Conservation (phyloP, 2,888 invertebrate species). For the Xestia c-nigrum region DNA sequence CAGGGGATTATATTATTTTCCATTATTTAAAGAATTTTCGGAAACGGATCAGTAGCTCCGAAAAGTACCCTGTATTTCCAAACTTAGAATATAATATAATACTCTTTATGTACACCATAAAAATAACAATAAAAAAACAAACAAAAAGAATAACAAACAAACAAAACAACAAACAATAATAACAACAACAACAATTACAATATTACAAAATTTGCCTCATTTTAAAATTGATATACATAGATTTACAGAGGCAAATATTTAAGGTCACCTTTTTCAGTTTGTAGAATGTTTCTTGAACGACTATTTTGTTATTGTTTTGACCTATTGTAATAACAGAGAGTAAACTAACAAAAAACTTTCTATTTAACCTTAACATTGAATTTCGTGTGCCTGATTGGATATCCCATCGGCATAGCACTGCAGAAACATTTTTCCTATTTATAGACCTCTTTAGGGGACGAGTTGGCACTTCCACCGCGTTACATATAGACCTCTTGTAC, state of each 20-base stretch:
- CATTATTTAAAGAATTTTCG: neutral
- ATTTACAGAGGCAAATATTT: neutral
- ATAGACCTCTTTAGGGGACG: neutral
- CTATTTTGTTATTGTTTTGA: neutral
- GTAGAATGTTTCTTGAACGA: neutral
- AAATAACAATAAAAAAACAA: too few species aligned
- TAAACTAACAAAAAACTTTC: neutral
- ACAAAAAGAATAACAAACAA: too few species aligned
- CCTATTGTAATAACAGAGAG: neutral
- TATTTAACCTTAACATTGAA: neutral
- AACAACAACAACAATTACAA: too few species aligned
- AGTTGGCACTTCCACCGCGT: neutral
- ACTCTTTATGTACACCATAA: too few species aligned
- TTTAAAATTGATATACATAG: neutral
- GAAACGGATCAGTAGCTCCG: neutral
- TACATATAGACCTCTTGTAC: neutral
- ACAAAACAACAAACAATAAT: too few species aligned
- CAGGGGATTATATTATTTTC: too few species aligned
- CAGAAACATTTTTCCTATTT: neutral
- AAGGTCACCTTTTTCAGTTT: neutral
- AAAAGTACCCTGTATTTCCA: neutral
- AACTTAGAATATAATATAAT: neutral
- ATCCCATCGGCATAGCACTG: neutral
- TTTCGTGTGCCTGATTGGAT: neutral
- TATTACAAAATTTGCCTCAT: neutral